Base-by-base conservation (phyloP, 2,113 vertebrate species). In the Crotalus viridis region DNA sequence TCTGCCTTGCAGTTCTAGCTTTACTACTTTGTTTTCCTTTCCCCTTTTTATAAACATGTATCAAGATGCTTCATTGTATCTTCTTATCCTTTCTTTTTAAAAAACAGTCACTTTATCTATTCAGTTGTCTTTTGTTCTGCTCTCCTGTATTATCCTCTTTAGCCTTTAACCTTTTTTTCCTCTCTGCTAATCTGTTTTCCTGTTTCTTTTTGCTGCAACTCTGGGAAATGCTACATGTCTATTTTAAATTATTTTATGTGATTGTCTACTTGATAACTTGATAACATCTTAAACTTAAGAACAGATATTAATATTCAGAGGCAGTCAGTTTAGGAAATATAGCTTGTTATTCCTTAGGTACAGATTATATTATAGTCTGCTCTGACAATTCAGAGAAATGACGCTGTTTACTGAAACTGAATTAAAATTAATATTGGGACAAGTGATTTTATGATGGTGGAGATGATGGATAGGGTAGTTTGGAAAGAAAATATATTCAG, bases 341-440 rank as follows among this genome's bases (percentile, higher is more conserved):
- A 22, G n/a, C n/a, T 64, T 15, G 22, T 54, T 90, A 54, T 56
- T 17, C 46, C 55, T 87, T 64, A 86, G n/a, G 24, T 89, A 28
- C 21, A 28, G 88, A 39, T 57, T 48, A 85, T 88, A 74, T 3
- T 69, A 15, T 43, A 39, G 33, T 10, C 13, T 85, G 69, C n/a
- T 93, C 69, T 81, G 52, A 90, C 2, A n/a, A 87, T 81, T 81
- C 52, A 28, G 55, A 61, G 12, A 13, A 56, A 61, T 61, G 22
- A 28, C 4, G 28, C 64, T 92, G 86, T 52, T 90, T 54, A 22
- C 55, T 64, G 46, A 85, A 90, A 86, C 61, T 64, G 28, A 89
- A 19, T 85, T 89, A 93, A 93, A 92, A 88, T 89, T 86, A 93
- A 86, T 64, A 48, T 90, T 93, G 89, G 46, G 55, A 48, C 39